Conservation (phyloP, 2,888 invertebrate genomes). For the Rapana venosa region DNA sequence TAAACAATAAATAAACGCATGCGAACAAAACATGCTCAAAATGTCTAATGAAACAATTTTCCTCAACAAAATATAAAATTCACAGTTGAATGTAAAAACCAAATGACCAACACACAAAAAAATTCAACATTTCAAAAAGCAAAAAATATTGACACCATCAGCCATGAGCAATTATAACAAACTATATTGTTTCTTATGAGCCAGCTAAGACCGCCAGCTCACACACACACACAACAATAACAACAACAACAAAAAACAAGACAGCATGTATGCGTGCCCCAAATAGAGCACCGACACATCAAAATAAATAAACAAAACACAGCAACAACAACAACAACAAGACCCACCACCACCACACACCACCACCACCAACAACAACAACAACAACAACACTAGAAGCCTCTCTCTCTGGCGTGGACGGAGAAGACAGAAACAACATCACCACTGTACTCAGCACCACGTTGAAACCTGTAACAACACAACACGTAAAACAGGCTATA, state of each 20-base stretch:
- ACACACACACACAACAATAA: no score
- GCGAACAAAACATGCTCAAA: no score
- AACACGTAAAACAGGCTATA: not conserved
- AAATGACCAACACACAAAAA: not conserved
- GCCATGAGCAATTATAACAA: not conserved
- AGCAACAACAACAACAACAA: not conserved
- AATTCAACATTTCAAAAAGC: not conserved
- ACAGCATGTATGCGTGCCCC: not conserved
- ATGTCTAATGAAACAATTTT: no score
- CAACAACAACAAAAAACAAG: no score
- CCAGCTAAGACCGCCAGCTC: no score
- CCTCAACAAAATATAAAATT: not conserved
- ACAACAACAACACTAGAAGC: not conserved
- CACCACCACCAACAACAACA: not conserved
- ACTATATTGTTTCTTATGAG: no score
- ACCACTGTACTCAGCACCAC: constrained; percentile 11
- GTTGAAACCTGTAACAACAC: constrained; percentile 15
- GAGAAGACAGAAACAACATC: not conserved
- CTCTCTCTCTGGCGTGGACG: not conserved
- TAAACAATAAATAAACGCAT: no score
- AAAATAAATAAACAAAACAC: not conserved
- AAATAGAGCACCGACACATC: not conserved
- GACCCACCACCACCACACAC: not conserved
- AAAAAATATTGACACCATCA: not conserved
- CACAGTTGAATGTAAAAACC: not conserved